These are phyloP conservation scores for Tenthredo scrophulariae DNA, from an alignment of 2,888 invertebrate genomes.

Conservation along the genomic window DNA sequence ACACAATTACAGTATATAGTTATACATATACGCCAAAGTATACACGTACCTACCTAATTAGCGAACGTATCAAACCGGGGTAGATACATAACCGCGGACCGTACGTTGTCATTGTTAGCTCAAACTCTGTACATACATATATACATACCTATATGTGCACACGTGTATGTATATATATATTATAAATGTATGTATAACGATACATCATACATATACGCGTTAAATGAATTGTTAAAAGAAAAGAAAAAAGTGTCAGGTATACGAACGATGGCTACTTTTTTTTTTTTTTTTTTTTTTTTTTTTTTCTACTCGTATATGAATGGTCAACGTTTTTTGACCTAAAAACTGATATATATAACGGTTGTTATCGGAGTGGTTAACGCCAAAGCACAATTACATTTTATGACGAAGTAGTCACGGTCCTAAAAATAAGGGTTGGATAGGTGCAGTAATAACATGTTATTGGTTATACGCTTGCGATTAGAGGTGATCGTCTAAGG, in stretches of 20 bases:
- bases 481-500: background rate
- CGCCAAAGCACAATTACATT: background rate
- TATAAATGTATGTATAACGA: background rate
- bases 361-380: background rate
- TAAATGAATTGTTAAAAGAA: background rate
- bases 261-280: no score
- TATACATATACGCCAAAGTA: background rate
- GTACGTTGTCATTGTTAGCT: slow-evolving; percentile 29
- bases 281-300: no score
- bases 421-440: background rate
- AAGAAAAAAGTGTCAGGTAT: no score
- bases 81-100: background rate
- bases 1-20: slow-evolving; percentile 21
- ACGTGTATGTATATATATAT: background rate
- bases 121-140: background rate
- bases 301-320: background rate
- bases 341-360: background rate
- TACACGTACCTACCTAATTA: slow-evolving; percentile 16
- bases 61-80: slow-evolving; percentile 38
- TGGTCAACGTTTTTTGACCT: background rate
- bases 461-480: background rate
- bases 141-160: background rate
- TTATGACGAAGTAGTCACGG: background rate
- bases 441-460: background rate
- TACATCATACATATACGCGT: background rate